A percentile compares a stretch with the other conserved stretches of the same genome.
Evolutionary conservation across 2,888 invertebrate species (phyloP).

Genomic region (Cosmorhoe ocellata): DNA sequence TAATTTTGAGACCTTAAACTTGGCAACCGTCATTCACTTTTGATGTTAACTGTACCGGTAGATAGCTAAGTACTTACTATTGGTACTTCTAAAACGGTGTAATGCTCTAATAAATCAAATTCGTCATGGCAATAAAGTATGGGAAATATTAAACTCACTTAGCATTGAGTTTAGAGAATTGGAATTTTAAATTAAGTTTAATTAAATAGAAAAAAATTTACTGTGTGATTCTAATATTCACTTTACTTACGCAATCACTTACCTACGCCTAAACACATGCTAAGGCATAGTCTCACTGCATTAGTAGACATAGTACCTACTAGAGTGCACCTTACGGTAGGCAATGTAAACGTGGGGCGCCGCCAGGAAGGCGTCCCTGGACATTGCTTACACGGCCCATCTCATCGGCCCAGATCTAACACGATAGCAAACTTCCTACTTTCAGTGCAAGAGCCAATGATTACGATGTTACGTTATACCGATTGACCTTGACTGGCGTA

Average conservation of each 20-base stretch:
- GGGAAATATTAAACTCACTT: constrained; percentile 11
- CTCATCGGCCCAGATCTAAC: constrained; percentile 53
- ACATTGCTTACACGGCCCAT: constrained; percentile 52
- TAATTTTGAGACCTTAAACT: constrained; percentile 46
- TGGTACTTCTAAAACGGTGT: constrained; percentile 53
- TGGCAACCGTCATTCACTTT: too few relatives aligned
- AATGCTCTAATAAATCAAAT: constrained; percentile 65
- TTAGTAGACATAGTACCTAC: too few relatives aligned
- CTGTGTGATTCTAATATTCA: too few relatives aligned
- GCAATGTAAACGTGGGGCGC: constrained; percentile 17
- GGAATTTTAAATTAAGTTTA: too few relatives aligned
- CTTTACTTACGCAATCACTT: too few relatives aligned
- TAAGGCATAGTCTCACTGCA: too few relatives aligned
- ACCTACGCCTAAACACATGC: too few relatives aligned
- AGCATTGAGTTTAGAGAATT: not conserved
- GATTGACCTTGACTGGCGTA: not conserved
- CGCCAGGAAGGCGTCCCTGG: constrained; percentile 60
- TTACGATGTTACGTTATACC: not conserved
- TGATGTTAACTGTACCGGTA: not conserved
- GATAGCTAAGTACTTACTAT: constrained; percentile 45
- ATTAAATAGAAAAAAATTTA: too few relatives aligned
- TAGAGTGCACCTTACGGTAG: constrained; percentile 7
- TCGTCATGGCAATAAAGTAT: constrained; percentile 46
- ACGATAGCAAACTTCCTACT: constrained; percentile 57
- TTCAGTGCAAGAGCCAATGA: not conserved